Base-by-base conservation (phyloP, 2,113 vertebrate species). In the Cromileptes altivelis region DNA sequence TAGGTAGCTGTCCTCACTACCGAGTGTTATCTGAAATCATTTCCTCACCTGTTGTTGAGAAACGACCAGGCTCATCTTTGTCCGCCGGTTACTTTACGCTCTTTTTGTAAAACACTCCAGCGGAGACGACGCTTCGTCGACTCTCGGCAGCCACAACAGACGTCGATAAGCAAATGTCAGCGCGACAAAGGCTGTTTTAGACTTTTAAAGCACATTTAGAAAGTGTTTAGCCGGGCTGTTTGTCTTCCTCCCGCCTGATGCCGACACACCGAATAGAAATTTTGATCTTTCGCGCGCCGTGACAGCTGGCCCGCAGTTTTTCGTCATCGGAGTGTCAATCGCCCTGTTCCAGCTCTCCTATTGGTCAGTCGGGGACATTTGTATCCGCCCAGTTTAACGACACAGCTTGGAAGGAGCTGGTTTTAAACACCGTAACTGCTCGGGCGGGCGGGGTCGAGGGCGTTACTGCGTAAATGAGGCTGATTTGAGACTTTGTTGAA, bases 281-380 rank as follows among this genome's bases (percentile, higher is more conserved):
- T 94, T 96, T 91, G 84, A 95, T 69, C 57, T 91, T 95, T 95
- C 93, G 95, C 95, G 95, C 94, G 93, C 86, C 89, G 84, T 85
- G 75, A 91, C 85, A 93, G 88, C 91, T 92, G 90, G 47, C 21
- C 77, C 61, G 27, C 40, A 76, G 76, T 56, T 63, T 85, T 86
- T 63, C 55, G 7, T 40, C 80, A 57, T 13, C 3, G 65, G 61
- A 14, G 30, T 77, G 92, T 93, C 90, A 91, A 89, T 95, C 93
- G 49, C 1, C 23, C 1, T 0, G 1, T 83, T 81, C 83, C 62
- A 75, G 52, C 52, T 0, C 58, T 77, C 33, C 84, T 23, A 95
- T 95, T 96, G 95, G 95, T 75, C 19, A 0, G 0, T 27, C 14
- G 0, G 33, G 5, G 0, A 1, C 0, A 0, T 40, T 50, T 45